Evolutionary conservation across 2,888 invertebrate species (phyloP), one percentile per base, ranked within the genome.

Genomic region (Polylopha cassiicola): DNA sequence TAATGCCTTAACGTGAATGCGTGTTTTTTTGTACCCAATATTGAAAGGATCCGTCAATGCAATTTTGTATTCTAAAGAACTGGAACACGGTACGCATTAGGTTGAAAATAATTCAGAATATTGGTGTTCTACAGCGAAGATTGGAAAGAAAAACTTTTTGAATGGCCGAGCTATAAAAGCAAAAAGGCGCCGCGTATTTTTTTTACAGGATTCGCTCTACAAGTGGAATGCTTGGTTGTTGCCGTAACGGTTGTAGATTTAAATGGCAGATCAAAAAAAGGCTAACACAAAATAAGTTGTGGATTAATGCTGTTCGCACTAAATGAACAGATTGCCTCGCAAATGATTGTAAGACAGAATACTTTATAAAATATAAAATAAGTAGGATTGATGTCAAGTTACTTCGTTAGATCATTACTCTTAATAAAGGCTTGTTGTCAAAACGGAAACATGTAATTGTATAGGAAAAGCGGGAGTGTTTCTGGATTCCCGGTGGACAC

Each of bases 51-150:
- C 15, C 11, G 29, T 26, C 11, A 24, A 30, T 36, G 41, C 41
- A 30, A 62, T 59, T 56, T 51, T 63, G 50, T 46, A 48, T 58
- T 62, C 47, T 67, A 61, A 43, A 47, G 43, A 36, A 23, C 26
- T 44, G 47, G 52, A 43, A 51, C 43, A 64, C 62, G 67, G 59
- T 65, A 62, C 48, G 37, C 44, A 50, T 52, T 61, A 49, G 67
- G 49, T 48, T 24, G 43, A 55, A 52, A 58, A 9, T 38, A 17
- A 31, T 38, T 27, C 27, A 22, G 50, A 50, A 51, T 56, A 66
- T 65, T 71, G 73, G 70, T 59, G 52, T 55, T 51, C 54, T 50
- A 63, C 61, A 71, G 67, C 69, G 67, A 37, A 36, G 48, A 55
- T 58, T 18, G 24, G 39, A 39, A 39, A 29, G 41, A 44, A 45